Base-by-base conservation (phyloP, 2,797 vertebrate species). In the Crax fasciolata region DNA sequence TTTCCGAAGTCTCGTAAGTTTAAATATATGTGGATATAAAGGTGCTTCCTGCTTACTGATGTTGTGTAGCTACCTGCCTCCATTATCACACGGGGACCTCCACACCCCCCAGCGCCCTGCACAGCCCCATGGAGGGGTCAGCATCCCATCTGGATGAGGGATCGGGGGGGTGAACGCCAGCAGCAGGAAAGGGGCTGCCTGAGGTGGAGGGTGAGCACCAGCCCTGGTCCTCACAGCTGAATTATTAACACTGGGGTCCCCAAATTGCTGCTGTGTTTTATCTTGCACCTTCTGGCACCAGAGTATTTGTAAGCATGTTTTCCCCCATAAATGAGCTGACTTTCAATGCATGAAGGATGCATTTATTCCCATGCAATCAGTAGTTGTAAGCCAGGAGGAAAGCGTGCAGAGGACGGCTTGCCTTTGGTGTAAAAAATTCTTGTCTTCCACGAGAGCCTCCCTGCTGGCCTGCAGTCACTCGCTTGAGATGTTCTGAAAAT, bases 401-500 rank as follows among this genome's bases (percentile, higher is more conserved):
- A 57, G 44, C 0, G 0, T 2, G 7, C 6, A 58, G 51, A 54
- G 51, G 46, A 28, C n/a, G 52, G 55, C 59, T 55, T 70, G 44
- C 32, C 35, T 81, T 78, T 35, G 35, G 71, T 20, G 61, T 19
- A 62, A 90, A 80, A 10, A 57, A 9, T 8, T 41, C 58, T 55
- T 44, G 57, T 63, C 52, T 76, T 72, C 3, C 0, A 14, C 3
- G 1, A 20, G 48, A 1, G 2, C 55, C 25, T 90, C 52, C 39
- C n/a, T 1, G 3, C 14, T 25, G 81, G 19, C 44, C 57, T 1
- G 1, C 52, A 28, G 51, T 81, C 59, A 96, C 46, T 93, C 61
- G 10, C n/a, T 71, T 27, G 88, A 88, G 84, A 90, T 94, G 43
- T 91, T 97, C 96, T 97, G 80, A 39, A 93, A 94, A 84, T 84